Base-by-base conservation (phyloP, 2,888 invertebrate genomes). In the Antheraea yamamai region DNA sequence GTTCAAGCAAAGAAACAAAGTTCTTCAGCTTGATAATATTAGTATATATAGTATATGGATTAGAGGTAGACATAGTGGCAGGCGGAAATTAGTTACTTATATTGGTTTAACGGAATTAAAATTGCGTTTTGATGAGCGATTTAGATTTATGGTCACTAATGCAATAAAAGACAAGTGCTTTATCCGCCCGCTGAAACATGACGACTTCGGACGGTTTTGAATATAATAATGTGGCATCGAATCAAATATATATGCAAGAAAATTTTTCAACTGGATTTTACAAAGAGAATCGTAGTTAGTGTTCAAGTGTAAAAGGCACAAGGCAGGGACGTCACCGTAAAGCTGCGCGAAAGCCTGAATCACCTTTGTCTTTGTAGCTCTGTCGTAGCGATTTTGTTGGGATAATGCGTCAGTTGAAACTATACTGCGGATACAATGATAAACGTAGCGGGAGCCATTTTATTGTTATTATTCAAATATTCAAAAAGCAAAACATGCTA, bases 361-460 rank as follows among this genome's bases (percentile, higher is more conserved):
- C 75, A 72, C 74, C 80, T 83, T 85, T 84, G 85, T 85, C 81
- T 82, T 78, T 76, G 78, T 77, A 76, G 76, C 82, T 82, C 83
- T 82, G 80, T 79, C 77, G 81, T 77, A 75, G 76, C 39, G 79
- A 81, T 81, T 83, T 82, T 81, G 78, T 78, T 79, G 79, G 61
- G 47, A 70, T 74, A 72, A 74, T 23, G 75, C 78, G 78, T 76
- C 79, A 83, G 79, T 81, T 80, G 77, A 58, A 61, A 47, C 23
- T 71, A 51, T 20, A 30, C 12, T 30, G 58, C 20, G 18, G 1
- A 18, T n/a, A 61, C 61, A 51, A 14, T 74, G 61, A 35, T 47
- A 14, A 30, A 58, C 18, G 61, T n/a, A 74, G 72, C 74, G 72
- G 39, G 10, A 70, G 10, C 3, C 10, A 70, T 39, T 70, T 39